Conservation (phyloP, 2,888 invertebrate genomes). For the Scaptomyza reducta region DNA sequence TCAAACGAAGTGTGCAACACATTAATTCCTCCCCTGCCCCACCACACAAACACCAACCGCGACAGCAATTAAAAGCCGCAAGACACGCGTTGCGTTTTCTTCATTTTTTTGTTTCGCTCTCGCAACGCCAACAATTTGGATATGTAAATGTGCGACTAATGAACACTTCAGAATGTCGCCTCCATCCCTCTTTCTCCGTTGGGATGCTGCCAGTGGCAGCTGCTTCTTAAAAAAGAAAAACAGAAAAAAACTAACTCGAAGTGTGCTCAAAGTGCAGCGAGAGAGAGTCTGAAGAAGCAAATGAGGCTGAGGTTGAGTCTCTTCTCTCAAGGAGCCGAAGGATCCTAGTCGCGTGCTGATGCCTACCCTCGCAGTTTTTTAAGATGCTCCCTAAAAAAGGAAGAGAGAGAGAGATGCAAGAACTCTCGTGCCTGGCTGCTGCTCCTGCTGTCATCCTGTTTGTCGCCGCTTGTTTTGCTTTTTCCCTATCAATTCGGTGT, state of each 20-base stretch:
- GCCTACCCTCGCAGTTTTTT: conserved; percentile 61
- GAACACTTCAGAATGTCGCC: conserved; percentile 78
- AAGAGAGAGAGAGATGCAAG: conserved; percentile 26
- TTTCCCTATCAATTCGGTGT: conserved; percentile 59
- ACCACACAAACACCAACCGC: conserved; percentile 35
- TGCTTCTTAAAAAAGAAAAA: conserved; percentile 52
- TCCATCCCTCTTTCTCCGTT: conserved; percentile 23
- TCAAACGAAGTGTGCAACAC: conserved; percentile 82
- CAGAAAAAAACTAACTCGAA: conserved; percentile 30
- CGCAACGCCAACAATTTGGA: conserved; percentile 71
- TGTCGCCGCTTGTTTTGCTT: conserved; percentile 31
- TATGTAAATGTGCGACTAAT: conserved; percentile 83
- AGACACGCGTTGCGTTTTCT: conserved; percentile 54
- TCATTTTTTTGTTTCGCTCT: conserved; percentile 3
- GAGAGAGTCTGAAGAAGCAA: conserved; percentile 24
- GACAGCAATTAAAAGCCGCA: conserved; percentile 76
- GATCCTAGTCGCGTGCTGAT: conserved; percentile 67
- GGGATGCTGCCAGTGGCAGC: conserved; percentile 60
- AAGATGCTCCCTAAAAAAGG: conserved; percentile 43
- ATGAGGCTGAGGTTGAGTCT: conserved; percentile 29
- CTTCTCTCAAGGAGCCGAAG: conserved; percentile 31
- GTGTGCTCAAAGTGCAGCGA: conserved; percentile 61
- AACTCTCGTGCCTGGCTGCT: conserved; percentile 65
- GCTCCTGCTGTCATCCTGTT: conserved; percentile 36
- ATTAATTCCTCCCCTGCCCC: conserved; percentile 67